phyloP scores from a whole-genome alignment of 2,888 invertebrate species.

The Epicampocera succincta region DNA sequence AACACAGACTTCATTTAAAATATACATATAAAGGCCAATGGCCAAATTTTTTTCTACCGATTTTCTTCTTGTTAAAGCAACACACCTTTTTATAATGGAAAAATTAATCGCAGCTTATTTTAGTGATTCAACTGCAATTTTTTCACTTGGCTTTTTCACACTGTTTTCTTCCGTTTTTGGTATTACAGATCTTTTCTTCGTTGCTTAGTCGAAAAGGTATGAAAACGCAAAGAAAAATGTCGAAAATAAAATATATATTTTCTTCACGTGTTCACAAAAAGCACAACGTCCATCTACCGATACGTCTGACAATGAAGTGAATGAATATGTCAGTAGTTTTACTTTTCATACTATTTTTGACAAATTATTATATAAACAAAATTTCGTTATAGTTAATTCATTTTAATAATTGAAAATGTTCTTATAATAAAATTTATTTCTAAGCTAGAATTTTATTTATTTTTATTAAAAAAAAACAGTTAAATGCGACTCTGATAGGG shows the following conservation, averaged over 20 bases:
- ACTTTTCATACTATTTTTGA: background rate
- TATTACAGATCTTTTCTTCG: slow-evolving; percentile 25
- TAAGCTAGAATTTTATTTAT: slow-evolving; percentile 6
- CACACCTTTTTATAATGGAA: slow-evolving; percentile 37
- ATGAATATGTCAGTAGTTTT: slow-evolving; percentile 26
- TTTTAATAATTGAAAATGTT: background rate
- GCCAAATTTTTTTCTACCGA: background rate
- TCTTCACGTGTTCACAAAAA: slow-evolving; percentile 63
- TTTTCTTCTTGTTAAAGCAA: background rate
- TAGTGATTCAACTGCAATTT: slow-evolving; percentile 50
- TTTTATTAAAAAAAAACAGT: slow-evolving; percentile 2
- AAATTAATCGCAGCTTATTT: slow-evolving; percentile 18
- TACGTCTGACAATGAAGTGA: slow-evolving; percentile 63
- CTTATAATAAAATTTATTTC: background rate
- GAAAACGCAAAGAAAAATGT: slow-evolving; percentile 55
- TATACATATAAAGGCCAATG: background rate
- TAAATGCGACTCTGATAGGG: slow-evolving; percentile 20
- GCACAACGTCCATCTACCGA: slow-evolving; percentile 65
- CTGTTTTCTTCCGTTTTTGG: slow-evolving; percentile 56
- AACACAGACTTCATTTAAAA: background rate
- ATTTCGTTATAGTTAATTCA: background rate
- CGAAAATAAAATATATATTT: slow-evolving; percentile 49
- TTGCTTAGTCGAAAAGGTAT: slow-evolving; percentile 10
- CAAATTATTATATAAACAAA: background rate
- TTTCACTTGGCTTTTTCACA: slow-evolving; percentile 32